Evolutionary conservation across 2,113 vertebrate species (phyloP), one percentile per base, ranked within the genome.

Genomic region (Tyto alba): DNA sequence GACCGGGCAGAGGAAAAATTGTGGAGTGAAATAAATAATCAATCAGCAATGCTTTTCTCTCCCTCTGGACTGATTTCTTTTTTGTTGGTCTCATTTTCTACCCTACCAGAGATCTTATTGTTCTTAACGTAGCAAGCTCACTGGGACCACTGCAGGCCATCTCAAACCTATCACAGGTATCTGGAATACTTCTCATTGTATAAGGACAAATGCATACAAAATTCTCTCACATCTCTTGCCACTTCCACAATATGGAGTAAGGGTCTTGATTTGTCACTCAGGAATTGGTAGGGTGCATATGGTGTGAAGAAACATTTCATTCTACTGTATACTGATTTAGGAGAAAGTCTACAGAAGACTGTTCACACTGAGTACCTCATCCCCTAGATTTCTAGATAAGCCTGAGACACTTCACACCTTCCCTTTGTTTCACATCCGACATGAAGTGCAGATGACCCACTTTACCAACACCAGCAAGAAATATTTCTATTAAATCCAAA

Each of bases 401-500:
- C 30, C 18, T 2, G 6, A 77, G 67, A 30, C n/a, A 86, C 52
- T 64, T 60, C 36, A 91, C 43, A 66, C 20, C n/a, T 73, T 67
- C 66, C 62, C 85, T 86, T 74, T 85, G 78, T 69, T 95, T 89
- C 80, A 50, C n/a, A 87, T 81, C 78, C 30, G 32, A 25, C 57
- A 63, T 30, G n/a, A 95, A 92, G 62, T 20, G n/a, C 5, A 6
- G 4, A 12, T 20, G 29, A 68, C 50, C 63, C 20, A 8, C 55
- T 77, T 77, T 50, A 21, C 73, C 2, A 16, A 87, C 53, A 67
- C 62, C 67, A 89, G 92, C 88, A 89, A 76, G 92, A 95, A 85
- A 85, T n/a, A 80, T 93, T 97, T 97, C 85, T 97, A 97, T 94
- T 94, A 95, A 97, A 95, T 96, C 84, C 90, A 96, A 90, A 89